Evolutionary conservation across 2,113 vertebrate genomes (phyloP).

Genomic region (Panthera uncia): DNA sequence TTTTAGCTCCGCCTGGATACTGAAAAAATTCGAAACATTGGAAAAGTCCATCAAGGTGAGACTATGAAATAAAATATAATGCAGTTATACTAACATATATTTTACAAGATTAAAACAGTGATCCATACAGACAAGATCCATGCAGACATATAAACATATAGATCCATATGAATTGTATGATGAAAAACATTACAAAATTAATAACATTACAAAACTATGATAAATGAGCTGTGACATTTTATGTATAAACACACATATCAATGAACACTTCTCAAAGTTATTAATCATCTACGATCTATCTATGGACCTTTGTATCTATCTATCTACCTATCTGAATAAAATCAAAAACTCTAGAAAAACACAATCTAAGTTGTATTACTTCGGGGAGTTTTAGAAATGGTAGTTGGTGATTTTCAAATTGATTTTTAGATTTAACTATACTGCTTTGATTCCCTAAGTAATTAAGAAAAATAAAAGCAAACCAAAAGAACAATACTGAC

Average conservation of each 20-base stretch:
- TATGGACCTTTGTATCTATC: neutral
- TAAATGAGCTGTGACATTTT: neutral
- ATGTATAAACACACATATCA: neutral
- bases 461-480: neutral
- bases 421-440: neutral
- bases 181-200: neutral
- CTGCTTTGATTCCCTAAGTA: neutral
- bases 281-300: neutral
- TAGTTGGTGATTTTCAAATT: neutral
- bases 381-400: neutral
- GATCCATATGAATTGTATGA: neutral
- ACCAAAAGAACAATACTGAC: neutral
- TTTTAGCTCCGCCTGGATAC: neutral
- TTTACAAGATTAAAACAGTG: neutral
- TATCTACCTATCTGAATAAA: neutral
- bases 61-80: neutral
- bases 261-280: neutral
- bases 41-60: neutral
- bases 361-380: neutral
- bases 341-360: neutral
- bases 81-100: neutral
- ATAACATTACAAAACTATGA: neutral
- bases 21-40: neutral
- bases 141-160: neutral
- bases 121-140: neutral